A percentile compares a stretch with the other conserved stretches of the same genome.
phyloP scores from a whole-genome alignment of 2,888 invertebrate genomes.

The Sipunculus nudus region DNA sequence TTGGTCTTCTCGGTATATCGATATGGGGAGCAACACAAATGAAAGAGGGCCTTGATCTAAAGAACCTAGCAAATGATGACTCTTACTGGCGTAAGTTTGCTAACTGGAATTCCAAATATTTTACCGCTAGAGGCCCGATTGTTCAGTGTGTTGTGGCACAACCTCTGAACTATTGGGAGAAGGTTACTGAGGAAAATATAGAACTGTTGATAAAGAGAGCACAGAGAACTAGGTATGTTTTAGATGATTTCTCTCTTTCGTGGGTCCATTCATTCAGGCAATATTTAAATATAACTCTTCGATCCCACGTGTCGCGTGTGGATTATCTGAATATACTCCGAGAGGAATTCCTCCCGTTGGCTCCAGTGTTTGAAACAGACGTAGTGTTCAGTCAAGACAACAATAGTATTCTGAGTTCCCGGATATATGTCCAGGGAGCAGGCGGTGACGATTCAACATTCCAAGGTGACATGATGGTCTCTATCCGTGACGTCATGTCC shows the following conservation, averaged over 20 bases:
- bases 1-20: slow-evolving; percentile 45
- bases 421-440: slow-evolving; percentile 87
- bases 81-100: slow-evolving; percentile 46
- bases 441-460: slow-evolving; percentile 81
- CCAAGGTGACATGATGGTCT: slow-evolving; percentile 47
- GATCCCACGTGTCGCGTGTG: too few relatives aligned
- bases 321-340: slow-evolving; percentile 12
- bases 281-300: too few relatives aligned
- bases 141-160: slow-evolving; percentile 39
- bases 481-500: slow-evolving; percentile 43
- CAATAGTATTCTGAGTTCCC: slow-evolving; percentile 78
- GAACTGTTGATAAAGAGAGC: slow-evolving; percentile 12
- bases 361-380: slow-evolving; percentile 17
- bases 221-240: too few relatives aligned
- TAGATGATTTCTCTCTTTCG: too few relatives aligned
- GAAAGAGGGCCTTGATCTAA: slow-evolving; percentile 46
- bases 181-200: neutral
- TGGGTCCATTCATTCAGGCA: too few relatives aligned
- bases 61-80: slow-evolving; percentile 44
- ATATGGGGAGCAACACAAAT: slow-evolving; percentile 45
- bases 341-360: slow-evolving; percentile 10
- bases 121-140: slow-evolving; percentile 24
- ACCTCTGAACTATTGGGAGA: slow-evolving; percentile 24
- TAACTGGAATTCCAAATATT: slow-evolving; percentile 29
- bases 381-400: slow-evolving; percentile 26